Percentiles rank a stretch among this genome's conserved stretches.
phyloP scores from a whole-genome alignment of 2,888 invertebrate species.

The Ichneumoninae sp. region DNA sequence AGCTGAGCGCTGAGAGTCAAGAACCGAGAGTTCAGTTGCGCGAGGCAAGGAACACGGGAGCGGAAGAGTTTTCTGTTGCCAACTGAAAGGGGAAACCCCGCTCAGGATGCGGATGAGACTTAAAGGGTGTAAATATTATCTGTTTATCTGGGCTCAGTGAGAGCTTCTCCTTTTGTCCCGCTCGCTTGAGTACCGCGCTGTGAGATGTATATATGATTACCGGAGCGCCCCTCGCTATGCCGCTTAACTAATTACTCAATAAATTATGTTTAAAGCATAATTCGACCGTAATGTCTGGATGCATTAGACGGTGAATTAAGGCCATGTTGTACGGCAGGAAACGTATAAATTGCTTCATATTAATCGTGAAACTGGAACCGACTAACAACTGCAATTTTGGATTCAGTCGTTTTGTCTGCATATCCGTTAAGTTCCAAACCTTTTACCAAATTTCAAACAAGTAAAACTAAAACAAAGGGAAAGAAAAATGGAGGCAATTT shows the following conservation, averaged over 20 bases:
- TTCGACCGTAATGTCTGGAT: slow-evolving; percentile 19
- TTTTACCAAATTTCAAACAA: background rate
- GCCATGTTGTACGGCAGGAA: slow-evolving; percentile 17
- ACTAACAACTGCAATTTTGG: background rate
- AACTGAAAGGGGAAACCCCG: slow-evolving; percentile 16
- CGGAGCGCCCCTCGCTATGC: background rate
- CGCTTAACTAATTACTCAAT: slow-evolving; percentile 55
- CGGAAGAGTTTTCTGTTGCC: slow-evolving; percentile 52
- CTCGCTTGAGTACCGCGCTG: background rate
- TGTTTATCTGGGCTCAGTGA: slow-evolving; percentile 53
- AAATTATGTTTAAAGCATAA: slow-evolving; percentile 52
- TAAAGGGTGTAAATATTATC: slow-evolving; percentile 65
- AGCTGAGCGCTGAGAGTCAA: slow-evolving; percentile 61
- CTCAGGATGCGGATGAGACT: slow-evolving; percentile 17
- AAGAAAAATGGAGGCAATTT: background rate
- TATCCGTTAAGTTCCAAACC: background rate
- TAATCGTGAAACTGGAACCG: slow-evolving; percentile 11
- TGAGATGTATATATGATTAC: background rate
- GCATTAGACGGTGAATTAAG: slow-evolving; percentile 31
- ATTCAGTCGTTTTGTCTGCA: background rate
- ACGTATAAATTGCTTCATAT: slow-evolving; percentile 31
- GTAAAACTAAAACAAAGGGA: background rate
- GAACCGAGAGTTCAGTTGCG: slow-evolving; percentile 55
- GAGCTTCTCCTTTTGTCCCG: slow-evolving; percentile 38
- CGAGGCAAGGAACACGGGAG: slow-evolving; percentile 45